Conservation (phyloP, 2,888 invertebrate genomes). For the Monoplex corrugatus region DNA sequence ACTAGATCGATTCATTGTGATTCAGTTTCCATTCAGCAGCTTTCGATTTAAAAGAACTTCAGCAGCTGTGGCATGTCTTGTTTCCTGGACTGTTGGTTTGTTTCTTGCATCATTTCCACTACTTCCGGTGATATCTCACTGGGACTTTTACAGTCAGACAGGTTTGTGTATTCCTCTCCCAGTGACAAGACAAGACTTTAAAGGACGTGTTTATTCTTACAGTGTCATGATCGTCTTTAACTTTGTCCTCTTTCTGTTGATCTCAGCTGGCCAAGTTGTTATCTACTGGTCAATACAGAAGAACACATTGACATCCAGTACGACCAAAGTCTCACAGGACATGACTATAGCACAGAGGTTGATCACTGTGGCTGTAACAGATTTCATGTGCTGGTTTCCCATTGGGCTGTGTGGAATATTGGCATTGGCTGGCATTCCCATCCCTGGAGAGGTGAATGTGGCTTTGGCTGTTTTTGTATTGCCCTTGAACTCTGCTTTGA, state of each 20-base stretch:
- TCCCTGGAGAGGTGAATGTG: slow-evolving; percentile 33
- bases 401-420: slow-evolving; percentile 25
- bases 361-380: slow-evolving; percentile 34
- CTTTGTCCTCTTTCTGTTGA: slow-evolving; percentile 20
- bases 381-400: slow-evolving; percentile 44
- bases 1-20: slow-evolving; percentile 16
- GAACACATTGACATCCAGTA: not conserved
- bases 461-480: slow-evolving; percentile 30
- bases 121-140: slow-evolving; percentile 50
- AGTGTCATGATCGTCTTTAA: slow-evolving; percentile 1
- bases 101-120: slow-evolving; percentile 6
- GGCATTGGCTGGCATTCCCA: slow-evolving; percentile 6
- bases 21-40: slow-evolving; percentile 16
- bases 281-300: slow-evolving; percentile 7
- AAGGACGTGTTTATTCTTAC: slow-evolving; percentile 77
- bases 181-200: slow-evolving; percentile 74
- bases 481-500: slow-evolving; percentile 36
- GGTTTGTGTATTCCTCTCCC: slow-evolving; percentile 79
- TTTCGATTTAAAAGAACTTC: slow-evolving; percentile 52
- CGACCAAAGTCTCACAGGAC: slow-evolving; percentile 1
- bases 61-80: slow-evolving; percentile 63
- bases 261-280: not conserved
- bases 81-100: slow-evolving; percentile 70
- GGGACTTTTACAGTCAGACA: slow-evolving; percentile 74
- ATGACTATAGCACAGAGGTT: slow-evolving; percentile 28